Base-by-base conservation (phyloP, 2,797 vertebrate species). In the Mallotus villosus region DNA sequence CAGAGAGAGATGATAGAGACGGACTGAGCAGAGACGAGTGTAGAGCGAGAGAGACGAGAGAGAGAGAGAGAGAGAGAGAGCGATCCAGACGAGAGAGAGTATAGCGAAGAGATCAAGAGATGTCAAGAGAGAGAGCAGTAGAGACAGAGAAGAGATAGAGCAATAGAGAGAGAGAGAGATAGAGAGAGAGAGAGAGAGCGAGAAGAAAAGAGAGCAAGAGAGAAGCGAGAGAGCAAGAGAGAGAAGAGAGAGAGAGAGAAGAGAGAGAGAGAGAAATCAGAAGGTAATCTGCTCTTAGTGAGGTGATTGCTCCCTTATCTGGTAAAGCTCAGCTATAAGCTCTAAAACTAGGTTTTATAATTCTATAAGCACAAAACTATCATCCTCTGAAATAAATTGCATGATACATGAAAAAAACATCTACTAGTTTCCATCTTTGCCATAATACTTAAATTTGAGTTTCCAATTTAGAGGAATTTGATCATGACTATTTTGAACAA, bases 281-380 rank as follows among this genome's bases (percentile, higher is more conserved):
- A 76, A 57, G 25, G 78, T 81, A 78, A 85, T 89, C 86, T 86
- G 81, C 78, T 85, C 74, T 75, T 65, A 72, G 73, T 68, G 74
- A 80, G 76, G 51, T n/a, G 17, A 82, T 80, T 83, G 83, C 71
- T 87, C 76, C 74, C 82, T 85, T 83, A 86, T 87, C 82, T 75
- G 81, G 84, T 85, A 12, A 80, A 75, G 69, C 75, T 73, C 78
- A 71, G 81, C 81, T 76, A 71, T 70, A 78, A 82, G 49, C 76
- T n/a, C 41, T 68, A 32, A 65, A 29, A 66, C 80, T 78, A 81
- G 74, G 74, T 74, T 85, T 86, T 78, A 75, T 84, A 85, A 87
- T 76, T 85, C 79, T 63, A 80, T 84, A 74, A 75, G 79, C 59
- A 1, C 49, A 0, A 12, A 55, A 62, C 71, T 67, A 74, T 78